Evolutionary conservation across 1,140 invertebrate species (phyloP).

Genomic region (Helicoverpa armigera): DNA sequence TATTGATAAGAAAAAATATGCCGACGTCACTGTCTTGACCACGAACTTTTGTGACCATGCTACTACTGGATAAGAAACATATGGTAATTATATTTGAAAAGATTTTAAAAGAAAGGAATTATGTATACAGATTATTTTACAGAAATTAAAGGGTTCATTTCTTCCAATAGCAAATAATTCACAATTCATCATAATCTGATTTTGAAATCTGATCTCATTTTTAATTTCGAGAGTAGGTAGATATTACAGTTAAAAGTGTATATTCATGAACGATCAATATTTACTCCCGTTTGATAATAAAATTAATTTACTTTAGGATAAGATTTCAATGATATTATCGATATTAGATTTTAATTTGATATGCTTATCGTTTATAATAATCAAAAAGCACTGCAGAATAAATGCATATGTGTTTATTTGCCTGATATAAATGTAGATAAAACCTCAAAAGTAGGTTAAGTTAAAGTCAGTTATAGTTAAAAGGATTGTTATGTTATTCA

Average conservation of each 20-base stretch:
- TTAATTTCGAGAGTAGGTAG: no score
- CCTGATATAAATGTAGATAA: conserved; percentile 1
- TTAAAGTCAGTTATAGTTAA: background rate
- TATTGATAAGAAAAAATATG: conserved; percentile 71
- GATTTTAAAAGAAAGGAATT: no score
- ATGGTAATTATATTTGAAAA: no score
- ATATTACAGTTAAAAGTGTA: background rate
- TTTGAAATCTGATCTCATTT: no score
- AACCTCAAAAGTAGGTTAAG: conserved; percentile 1
- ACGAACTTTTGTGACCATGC: conserved; percentile 39
- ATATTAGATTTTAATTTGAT: conserved; percentile 19
- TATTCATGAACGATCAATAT: background rate
- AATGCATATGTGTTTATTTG: conserved; percentile 11
- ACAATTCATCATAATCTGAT: no score
- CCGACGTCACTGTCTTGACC: conserved; percentile 72
- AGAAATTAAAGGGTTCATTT: no score
- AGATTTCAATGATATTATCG: conserved; percentile 4
- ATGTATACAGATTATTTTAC: no score
- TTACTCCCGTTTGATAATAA: background rate
- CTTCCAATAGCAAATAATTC: no score
- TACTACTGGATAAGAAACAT: conserved; percentile 25
- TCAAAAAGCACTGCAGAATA: background rate
- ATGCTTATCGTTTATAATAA: background rate
- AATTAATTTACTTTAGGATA: background rate
- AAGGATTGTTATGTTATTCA: conserved; percentile 11